A percentile compares a stretch with the other conserved stretches of the same genome.
Conservation (phyloP, 1,140 invertebrate genomes). For the Aricia agestis region DNA sequence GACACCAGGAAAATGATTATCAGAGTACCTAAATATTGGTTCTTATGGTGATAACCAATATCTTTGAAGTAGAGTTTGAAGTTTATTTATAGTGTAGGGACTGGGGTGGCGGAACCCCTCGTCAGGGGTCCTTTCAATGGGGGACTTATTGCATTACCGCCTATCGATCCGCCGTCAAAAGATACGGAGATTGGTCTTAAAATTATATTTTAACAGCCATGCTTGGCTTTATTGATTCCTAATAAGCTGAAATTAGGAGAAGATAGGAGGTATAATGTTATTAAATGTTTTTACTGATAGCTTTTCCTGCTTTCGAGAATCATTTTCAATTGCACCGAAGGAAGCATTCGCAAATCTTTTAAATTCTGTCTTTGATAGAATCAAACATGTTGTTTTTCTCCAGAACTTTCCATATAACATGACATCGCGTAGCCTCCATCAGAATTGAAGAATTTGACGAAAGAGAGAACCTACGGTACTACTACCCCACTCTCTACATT, state of each 20-base stretch:
- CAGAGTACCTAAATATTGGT: neutral
- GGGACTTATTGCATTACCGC: conserved; percentile 39
- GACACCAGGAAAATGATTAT: neutral
- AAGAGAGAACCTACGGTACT: too few relatives aligned
- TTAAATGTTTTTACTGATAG: too few relatives aligned
- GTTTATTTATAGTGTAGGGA: conserved; percentile 26
- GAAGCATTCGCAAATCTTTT: too few relatives aligned
- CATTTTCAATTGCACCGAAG: too few relatives aligned
- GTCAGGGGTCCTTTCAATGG: conserved; percentile 11
- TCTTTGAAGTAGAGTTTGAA: conserved; percentile 2
- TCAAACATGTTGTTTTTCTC: too few relatives aligned
- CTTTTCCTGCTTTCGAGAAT: too few relatives aligned
- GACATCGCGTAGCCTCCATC: too few relatives aligned
- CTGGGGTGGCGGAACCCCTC: conserved; percentile 17
- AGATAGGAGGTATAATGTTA: neutral
- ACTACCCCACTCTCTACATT: too few relatives aligned
- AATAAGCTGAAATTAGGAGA: neutral
- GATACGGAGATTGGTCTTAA: conserved; percentile 2
- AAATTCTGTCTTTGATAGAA: too few relatives aligned
- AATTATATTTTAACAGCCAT: neutral
- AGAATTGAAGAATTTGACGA: too few relatives aligned
- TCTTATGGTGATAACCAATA: neutral
- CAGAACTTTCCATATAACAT: too few relatives aligned
- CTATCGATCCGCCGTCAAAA: conserved; percentile 3
- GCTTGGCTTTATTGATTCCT: neutral